Conservation (phyloP, 2,113 vertebrate species). For the Cardinalis cardinalis region DNA sequence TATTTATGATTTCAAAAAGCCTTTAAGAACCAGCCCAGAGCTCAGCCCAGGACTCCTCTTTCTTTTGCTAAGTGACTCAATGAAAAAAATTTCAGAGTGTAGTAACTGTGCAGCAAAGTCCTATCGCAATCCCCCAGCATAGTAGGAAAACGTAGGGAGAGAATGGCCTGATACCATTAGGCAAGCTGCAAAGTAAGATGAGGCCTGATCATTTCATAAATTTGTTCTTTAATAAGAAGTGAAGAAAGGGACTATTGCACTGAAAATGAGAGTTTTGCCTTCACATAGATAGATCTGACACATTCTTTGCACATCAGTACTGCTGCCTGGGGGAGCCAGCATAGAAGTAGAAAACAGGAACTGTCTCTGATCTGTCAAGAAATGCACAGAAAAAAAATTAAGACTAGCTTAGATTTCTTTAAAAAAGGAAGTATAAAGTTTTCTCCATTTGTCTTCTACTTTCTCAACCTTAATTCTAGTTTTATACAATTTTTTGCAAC, state of each 20-base stretch:
- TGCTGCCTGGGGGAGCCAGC: not conserved
- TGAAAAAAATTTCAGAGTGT: not conserved
- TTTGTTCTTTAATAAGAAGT: not conserved
- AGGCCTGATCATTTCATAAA: not conserved
- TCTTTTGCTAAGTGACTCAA: not conserved
- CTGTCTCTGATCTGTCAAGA: not conserved
- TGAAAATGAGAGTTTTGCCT: not conserved
- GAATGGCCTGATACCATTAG: not conserved
- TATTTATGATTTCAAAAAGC: not conserved
- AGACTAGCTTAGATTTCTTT: not conserved
- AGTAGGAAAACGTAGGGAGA: not conserved
- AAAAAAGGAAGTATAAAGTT: not conserved
- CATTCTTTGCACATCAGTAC: not conserved
- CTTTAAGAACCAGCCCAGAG: not conserved
- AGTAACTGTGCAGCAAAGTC: not conserved
- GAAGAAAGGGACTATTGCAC: not conserved
- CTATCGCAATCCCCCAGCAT: not conserved
- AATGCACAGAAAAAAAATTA: not conserved
- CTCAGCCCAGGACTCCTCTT: not conserved
- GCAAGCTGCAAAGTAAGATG: not conserved
- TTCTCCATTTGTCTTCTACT: not conserved
- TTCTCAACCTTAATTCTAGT: not conserved
- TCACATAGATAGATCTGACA: not conserved
- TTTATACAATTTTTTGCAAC: not conserved
- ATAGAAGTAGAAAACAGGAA: not conserved